A percentile compares a stretch with the other conserved stretches of the same genome.
Conservation (phyloP, 2,888 invertebrate species). For the Machimus atricapillus region DNA sequence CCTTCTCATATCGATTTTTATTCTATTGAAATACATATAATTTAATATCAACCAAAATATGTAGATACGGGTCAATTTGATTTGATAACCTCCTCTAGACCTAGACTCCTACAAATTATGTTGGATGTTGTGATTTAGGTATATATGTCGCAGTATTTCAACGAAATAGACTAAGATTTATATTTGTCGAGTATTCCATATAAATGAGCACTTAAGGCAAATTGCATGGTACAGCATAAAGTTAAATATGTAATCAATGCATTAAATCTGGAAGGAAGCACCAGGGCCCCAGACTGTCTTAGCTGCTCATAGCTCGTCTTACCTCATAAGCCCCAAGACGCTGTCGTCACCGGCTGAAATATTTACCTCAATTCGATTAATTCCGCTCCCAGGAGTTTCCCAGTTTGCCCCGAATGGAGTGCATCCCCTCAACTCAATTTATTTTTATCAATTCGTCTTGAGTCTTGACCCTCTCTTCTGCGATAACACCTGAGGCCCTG, state of each 20-base stretch:
- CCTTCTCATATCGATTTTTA: too few relatives aligned
- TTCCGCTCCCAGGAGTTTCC: neutral
- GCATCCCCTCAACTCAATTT: constrained; percentile 24
- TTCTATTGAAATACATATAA: too few relatives aligned
- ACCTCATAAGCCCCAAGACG: neutral
- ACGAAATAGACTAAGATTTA: too few relatives aligned
- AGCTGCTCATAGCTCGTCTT: neutral
- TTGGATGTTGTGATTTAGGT: too few relatives aligned
- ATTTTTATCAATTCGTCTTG: constrained; percentile 31
- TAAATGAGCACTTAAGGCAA: neutral
- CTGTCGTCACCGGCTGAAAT: neutral
- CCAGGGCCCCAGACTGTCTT: neutral
- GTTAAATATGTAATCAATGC: neutral
- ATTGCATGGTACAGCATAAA: neutral
- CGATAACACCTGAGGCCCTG: constrained; percentile 32
- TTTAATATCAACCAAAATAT: too few relatives aligned
- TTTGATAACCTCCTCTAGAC: too few relatives aligned
- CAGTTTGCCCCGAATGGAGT: neutral
- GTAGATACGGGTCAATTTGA: too few relatives aligned
- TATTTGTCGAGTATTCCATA: neutral
- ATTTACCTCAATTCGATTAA: constrained; percentile 8
- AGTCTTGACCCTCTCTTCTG: neutral
- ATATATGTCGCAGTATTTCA: too few relatives aligned
- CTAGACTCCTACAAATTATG: too few relatives aligned
- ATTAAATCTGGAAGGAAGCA: neutral